Evolutionary conservation across 2,888 invertebrate species (phyloP).

Genomic region (Drosophila mettleri): DNA sequence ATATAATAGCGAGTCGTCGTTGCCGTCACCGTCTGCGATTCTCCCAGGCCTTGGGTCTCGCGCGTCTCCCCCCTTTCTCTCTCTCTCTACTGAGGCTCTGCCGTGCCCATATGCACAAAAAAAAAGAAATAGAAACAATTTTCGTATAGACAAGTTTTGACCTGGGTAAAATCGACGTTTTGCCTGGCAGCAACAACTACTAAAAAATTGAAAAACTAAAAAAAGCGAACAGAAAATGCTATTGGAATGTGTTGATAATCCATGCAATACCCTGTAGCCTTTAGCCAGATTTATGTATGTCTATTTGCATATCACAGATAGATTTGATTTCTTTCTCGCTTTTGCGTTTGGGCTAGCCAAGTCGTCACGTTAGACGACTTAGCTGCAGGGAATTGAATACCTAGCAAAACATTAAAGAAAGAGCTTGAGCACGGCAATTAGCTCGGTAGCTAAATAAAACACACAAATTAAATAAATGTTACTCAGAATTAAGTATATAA

Average conservation of each 20-base stretch:
- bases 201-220: slow-evolving; percentile 47
- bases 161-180: slow-evolving; percentile 69
- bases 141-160: slow-evolving; percentile 44
- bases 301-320: slow-evolving; percentile 57
- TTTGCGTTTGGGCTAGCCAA: slow-evolving; percentile 7
- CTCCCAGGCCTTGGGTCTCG: slow-evolving; percentile 44
- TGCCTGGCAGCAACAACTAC: slow-evolving; percentile 65
- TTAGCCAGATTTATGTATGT: slow-evolving; percentile 37
- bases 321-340: slow-evolving; percentile 17
- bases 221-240: slow-evolving; percentile 19
- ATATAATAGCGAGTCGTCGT: slow-evolving; percentile 73
- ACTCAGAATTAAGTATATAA: too few species aligned
- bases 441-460: too few species aligned
- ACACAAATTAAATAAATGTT: too few species aligned
- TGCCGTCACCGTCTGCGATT: slow-evolving; percentile 39
- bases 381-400: slow-evolving; percentile 22
- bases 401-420: too few species aligned
- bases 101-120: slow-evolving; percentile 71
- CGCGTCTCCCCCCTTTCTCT: background rate
- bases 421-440: too few species aligned
- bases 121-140: slow-evolving; percentile 17
- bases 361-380: slow-evolving; percentile 23
- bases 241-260: slow-evolving; percentile 59
- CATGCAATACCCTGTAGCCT: slow-evolving; percentile 60
- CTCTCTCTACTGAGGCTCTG: slow-evolving; percentile 33